Evolutionary conservation across 1,140 invertebrate species (phyloP).

Genomic region (Neodiprion lecontei): DNA sequence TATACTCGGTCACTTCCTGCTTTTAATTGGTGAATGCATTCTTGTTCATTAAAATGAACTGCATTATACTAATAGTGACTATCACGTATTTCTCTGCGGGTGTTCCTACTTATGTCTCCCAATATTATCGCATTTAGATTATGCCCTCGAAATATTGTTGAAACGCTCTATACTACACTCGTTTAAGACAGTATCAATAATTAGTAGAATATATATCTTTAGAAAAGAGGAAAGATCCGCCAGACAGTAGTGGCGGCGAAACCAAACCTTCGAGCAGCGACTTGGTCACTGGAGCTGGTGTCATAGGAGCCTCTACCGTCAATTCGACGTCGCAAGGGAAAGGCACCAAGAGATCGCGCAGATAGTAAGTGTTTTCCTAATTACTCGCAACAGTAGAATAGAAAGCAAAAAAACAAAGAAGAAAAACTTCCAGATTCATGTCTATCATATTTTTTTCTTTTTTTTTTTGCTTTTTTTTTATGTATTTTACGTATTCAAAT

Average conservation of each 20-base stretch:
- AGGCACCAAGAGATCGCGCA: slow-evolving; percentile 74
- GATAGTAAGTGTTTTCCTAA: slow-evolving; percentile 73
- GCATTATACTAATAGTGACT: too few relatives aligned
- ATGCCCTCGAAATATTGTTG: too few relatives aligned
- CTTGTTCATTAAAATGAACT: neutral
- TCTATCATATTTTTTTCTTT: neutral
- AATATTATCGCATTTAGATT: too few relatives aligned
- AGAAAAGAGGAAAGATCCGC: slow-evolving; percentile 89
- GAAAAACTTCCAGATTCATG: neutral
- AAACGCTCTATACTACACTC: too few relatives aligned
- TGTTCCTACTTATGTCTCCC: too few relatives aligned
- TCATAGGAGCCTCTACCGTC: slow-evolving; percentile 63
- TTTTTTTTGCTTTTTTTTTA: too few relatives aligned
- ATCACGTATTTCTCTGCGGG: too few relatives aligned
- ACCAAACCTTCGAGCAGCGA: slow-evolving; percentile 76
- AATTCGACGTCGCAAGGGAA: slow-evolving; percentile 67
- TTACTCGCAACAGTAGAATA: neutral
- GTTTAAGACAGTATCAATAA: slow-evolving; percentile 41
- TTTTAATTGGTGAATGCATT: neutral
- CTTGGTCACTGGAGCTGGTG: slow-evolving; percentile 51
- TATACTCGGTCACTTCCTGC: slow-evolving; percentile 3
- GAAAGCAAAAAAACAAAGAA: neutral
- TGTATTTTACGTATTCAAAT: neutral
- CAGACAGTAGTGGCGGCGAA: slow-evolving; percentile 70
- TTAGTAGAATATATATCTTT: slow-evolving; percentile 61